Conservation (phyloP, 2,888 invertebrate genomes). For the Eupithecia subumbrata region DNA sequence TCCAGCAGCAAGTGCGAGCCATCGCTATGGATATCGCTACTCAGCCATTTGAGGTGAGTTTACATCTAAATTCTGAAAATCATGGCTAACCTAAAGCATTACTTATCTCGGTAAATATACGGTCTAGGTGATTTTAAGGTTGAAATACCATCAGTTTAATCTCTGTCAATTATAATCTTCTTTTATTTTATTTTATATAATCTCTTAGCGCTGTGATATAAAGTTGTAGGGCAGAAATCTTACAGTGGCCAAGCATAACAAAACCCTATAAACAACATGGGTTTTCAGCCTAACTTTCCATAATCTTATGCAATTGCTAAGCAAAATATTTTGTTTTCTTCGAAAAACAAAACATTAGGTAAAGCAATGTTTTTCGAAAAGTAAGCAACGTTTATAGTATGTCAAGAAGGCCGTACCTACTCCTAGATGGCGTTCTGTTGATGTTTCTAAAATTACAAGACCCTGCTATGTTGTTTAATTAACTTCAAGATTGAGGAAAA, state of each 20-base stretch:
- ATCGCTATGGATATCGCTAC: slow-evolving; percentile 88
- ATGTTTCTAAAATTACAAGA: not conserved
- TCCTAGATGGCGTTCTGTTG: not conserved
- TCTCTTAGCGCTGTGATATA: not conserved
- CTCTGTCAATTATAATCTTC: no score
- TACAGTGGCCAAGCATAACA: not conserved
- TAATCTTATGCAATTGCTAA: not conserved
- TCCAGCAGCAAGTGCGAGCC: slow-evolving; percentile 89
- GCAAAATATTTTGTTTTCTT: not conserved
- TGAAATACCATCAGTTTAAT: not conserved
- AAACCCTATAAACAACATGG: not conserved
- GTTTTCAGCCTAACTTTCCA: not conserved
- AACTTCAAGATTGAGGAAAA: not conserved
- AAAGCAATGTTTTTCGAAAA: no score
- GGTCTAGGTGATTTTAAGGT: not conserved
- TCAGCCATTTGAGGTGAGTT: slow-evolving; percentile 88
- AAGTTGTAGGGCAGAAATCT: not conserved
- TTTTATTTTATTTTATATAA: no score
- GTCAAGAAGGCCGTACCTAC: not conserved
- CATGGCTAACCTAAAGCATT: not conserved
- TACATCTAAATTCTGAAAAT: not conserved
- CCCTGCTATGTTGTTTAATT: not conserved
- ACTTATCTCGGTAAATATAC: not conserved
- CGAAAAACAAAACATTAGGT: not conserved
- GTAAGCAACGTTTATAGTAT: not conserved